A percentile compares a stretch with the other conserved stretches of the same genome.
phyloP scores from a whole-genome alignment of 2,113 vertebrate species.

The Ibidorhyncha struthersii region DNA sequence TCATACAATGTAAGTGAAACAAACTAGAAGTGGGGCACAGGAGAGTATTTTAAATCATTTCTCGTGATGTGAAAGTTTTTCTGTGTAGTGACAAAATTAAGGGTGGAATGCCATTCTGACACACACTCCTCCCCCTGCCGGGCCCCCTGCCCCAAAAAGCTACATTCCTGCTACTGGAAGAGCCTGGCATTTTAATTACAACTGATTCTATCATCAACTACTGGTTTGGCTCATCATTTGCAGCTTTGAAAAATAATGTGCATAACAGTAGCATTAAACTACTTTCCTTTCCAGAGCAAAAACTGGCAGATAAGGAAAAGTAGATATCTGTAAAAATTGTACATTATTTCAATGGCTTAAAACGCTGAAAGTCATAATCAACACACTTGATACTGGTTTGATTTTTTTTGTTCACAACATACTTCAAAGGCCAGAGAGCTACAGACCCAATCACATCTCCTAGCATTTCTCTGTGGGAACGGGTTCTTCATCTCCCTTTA shows the following conservation, averaged over 20 bases:
- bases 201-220: not conserved
- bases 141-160: conserved; percentile 3
- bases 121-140: not conserved
- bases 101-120: conserved; percentile 13
- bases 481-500: conserved; percentile 52
- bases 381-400: conserved; percentile 8
- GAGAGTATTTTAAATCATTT: not conserved
- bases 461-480: not conserved
- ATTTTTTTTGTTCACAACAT: conserved; percentile 28
- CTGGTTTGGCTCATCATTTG: conserved; percentile 49
- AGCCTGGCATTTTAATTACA: conserved; percentile 24
- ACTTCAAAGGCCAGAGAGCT: conserved; percentile 25
- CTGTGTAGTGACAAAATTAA: not conserved
- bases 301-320: not conserved
- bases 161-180: conserved; percentile 52
- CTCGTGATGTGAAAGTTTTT: not conserved
- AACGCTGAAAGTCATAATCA: conserved; percentile 42
- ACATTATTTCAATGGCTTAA: conserved; percentile 20
- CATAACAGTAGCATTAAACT: conserved; percentile 32
- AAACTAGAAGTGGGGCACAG: not conserved
- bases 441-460: not conserved
- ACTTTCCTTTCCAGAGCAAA: conserved; percentile 35
- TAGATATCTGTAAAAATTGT: not conserved
- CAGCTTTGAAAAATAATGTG: conserved; percentile 58
- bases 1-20: not conserved